These are phyloP conservation scores for Saturnia japonica DNA, from an alignment of 2,888 invertebrate species.

Conservation along the genomic window DNA sequence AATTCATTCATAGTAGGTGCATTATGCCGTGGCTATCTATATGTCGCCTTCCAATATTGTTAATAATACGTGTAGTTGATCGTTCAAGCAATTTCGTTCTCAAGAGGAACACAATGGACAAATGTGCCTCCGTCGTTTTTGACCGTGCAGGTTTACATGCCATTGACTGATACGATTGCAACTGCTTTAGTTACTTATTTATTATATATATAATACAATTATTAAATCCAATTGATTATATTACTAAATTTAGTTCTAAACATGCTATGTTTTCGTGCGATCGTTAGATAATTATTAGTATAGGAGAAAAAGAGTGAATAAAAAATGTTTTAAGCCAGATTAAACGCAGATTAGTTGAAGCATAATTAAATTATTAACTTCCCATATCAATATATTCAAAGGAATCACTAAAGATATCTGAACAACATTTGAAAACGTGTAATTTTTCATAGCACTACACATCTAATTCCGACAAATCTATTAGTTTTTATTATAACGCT, in stretches of 20 bases:
- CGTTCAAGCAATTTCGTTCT: neutral
- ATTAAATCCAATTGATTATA: too few species aligned
- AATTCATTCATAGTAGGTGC: neutral
- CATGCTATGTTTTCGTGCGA: neutral
- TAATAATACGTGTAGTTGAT: neutral
- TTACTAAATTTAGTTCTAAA: neutral
- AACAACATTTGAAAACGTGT: neutral
- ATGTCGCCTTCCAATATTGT: neutral
- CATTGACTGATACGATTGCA: neutral
- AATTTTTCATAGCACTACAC: neutral
- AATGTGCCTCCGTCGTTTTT: neutral
- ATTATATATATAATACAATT: too few species aligned
- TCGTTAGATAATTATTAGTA: neutral
- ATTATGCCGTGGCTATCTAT: neutral
- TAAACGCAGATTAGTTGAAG: constrained; percentile 34
- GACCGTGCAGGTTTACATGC: neutral
- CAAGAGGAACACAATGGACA: neutral
- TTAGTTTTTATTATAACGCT: neutral
- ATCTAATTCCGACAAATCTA: neutral
- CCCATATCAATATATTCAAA: constrained; percentile 43
- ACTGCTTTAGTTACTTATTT: neutral
- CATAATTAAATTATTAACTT: constrained; percentile 33
- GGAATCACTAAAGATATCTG: constrained; percentile 43
- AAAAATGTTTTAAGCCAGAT: constrained; percentile 41
- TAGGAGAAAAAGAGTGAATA: neutral